These are phyloP conservation scores for Leptopterna dolabrata DNA, from an alignment of 2,888 invertebrate genomes.

Conservation along the genomic window DNA sequence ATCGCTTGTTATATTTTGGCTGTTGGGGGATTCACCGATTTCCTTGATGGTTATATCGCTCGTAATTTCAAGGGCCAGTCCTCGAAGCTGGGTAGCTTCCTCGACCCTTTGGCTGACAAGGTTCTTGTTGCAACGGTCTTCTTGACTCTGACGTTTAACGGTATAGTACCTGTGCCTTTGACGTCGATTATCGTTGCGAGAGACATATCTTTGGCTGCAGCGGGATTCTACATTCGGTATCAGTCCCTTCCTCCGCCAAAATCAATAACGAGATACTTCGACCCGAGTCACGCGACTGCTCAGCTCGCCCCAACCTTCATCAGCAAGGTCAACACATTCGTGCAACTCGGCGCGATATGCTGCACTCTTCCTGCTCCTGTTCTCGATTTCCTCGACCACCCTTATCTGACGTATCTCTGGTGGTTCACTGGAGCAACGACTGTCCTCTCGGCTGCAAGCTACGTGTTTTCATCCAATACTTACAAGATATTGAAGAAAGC, in stretches of 20 bases:
- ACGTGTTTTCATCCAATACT: constrained; percentile 17
- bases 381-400: constrained; percentile 86
- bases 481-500: constrained; percentile 12
- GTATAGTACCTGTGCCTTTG: constrained; percentile 80
- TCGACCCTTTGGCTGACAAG: constrained; percentile 98
- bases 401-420: constrained; percentile 81
- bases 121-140: constrained; percentile 90
- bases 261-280: constrained; percentile 88
- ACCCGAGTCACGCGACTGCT: constrained; percentile 92
- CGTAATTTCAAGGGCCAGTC: constrained; percentile 91
- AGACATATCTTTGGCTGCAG: constrained; percentile 83
- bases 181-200: constrained; percentile 86
- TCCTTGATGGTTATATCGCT: constrained; percentile 96
- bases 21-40: constrained; percentile 90
- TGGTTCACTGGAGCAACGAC: constrained; percentile 32
- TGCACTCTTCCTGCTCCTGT: constrained; percentile 91
- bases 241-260: constrained; percentile 88
- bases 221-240: constrained; percentile 92
- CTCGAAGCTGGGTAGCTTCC: constrained; percentile 91
- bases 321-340: constrained; percentile 94
- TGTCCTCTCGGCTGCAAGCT: constrained; percentile 12
- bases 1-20: constrained; percentile 85
- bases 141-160: constrained; percentile 85
- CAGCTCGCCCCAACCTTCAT: constrained; percentile 91
- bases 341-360: constrained; percentile 88